Base-by-base conservation (phyloP, 2,113 vertebrate species). In the Balaeniceps rex region DNA sequence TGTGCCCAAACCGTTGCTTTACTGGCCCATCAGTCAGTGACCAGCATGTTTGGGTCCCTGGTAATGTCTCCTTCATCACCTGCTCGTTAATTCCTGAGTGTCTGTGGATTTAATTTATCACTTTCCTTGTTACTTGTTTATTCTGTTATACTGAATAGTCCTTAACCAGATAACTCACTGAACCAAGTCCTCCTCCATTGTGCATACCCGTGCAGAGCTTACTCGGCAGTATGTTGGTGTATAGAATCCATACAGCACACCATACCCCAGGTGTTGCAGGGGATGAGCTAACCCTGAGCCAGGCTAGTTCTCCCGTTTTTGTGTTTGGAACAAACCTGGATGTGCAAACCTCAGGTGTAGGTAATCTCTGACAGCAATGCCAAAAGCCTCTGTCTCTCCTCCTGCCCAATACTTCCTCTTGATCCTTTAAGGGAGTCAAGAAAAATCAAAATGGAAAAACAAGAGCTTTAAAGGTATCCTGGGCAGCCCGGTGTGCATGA, bases 401-500 rank as follows among this genome's bases (percentile, higher is more conserved):
- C 40, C 40, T 60, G 44, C 7, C 23, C 36, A 38, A 13, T 24
- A 12, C 5, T 33, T 26, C 26, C 14, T 60, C 38, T 60, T 75
- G 16, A 55, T 40, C 38, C 23, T 51, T 36, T 34, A 79, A 51
- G 19, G 25, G 71, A 71, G 65, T 31, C 21, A 71, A 57, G 26
- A 57, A 83, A 57, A 70, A 64, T 23, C 14, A n/a, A 61, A 63
- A 78, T 2, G 3, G 18, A 51, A 63, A 65, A 26, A 28, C 21
- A 33, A 36, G 69, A 44, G 11, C 34, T 60, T 68, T 38, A 61
- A 90, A 34, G 38, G 16, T 16, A 16, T 69, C 34, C 46, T 60
- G 46, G 52, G 33, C 28, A 60, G 36, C 21, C 14, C 3, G 0
- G 5, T 26, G 25, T 19, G 7, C 4, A 18, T 2, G 1, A 14